Conservation (phyloP, 2,888 invertebrate genomes). For the Dicycla oo region DNA sequence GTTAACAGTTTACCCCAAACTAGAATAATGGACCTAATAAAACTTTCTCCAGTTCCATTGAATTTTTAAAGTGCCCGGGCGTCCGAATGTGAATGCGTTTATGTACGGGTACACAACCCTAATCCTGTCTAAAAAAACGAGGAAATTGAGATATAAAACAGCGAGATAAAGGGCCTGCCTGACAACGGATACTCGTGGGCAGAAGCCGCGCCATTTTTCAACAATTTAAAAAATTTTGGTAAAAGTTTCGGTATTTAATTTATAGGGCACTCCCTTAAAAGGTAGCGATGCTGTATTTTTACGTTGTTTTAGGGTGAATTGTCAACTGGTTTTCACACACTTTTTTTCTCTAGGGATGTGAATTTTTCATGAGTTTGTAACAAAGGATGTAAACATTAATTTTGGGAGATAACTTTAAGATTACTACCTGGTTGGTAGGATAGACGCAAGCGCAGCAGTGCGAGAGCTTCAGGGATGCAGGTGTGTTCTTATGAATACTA, state of each 20-base stretch:
- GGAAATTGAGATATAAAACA: constrained; percentile 84
- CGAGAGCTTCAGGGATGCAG: not conserved
- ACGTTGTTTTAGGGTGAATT: constrained; percentile 34
- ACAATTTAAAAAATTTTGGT: constrained; percentile 71
- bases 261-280: constrained; percentile 52
- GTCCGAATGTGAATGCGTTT: constrained; percentile 43
- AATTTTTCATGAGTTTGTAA: constrained; percentile 11
- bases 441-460: not conserved
- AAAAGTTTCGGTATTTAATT: constrained; percentile 65
- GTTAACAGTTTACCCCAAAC: constrained; percentile 45
- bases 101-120: constrained; percentile 60
- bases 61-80: constrained; percentile 54
- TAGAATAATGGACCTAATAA: constrained; percentile 42
- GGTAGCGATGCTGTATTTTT: constrained; percentile 41
- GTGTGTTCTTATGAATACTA: not conserved
- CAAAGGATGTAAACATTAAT: constrained; percentile 10
- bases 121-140: constrained; percentile 67
- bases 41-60: constrained; percentile 50
- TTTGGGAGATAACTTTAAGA: no score
- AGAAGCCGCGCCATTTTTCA: constrained; percentile 63
- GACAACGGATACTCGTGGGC: constrained; percentile 63
- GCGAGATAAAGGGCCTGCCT: constrained; percentile 72
- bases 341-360: constrained; percentile 29
- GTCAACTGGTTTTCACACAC: constrained; percentile 45
- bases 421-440: not conserved